Evolutionary conservation across 2,888 invertebrate species (phyloP).

Genomic region (Trachelus tabidus): DNA sequence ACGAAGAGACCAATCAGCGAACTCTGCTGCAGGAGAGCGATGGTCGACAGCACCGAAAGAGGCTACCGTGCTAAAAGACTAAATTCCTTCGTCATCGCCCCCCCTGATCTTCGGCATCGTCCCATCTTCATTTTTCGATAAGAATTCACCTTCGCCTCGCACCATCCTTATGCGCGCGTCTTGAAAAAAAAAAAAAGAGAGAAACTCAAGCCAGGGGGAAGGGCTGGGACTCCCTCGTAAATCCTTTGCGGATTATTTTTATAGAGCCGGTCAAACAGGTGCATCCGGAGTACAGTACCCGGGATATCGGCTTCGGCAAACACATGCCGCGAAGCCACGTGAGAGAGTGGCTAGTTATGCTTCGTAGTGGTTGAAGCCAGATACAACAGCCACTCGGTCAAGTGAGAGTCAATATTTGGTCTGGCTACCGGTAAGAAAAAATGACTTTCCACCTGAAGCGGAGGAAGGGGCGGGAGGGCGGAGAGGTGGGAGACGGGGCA

Average conservation of each 20-base stretch:
- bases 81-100: no score
- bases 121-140: no score
- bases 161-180: no score
- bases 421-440: constrained; percentile 11
- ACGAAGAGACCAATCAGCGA: constrained; percentile 23
- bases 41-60: neutral
- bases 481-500: rapidly evolving
- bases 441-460: no score
- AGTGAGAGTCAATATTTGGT: constrained; percentile 16
- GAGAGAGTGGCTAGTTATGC: neutral
- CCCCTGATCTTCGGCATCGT: no score
- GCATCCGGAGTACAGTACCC: constrained; percentile 14
- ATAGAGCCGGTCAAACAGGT: constrained; percentile 22
- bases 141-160: no score
- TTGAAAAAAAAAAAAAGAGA: no score
- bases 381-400: constrained; percentile 8
- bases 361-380: neutral
- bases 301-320: constrained; percentile 14
- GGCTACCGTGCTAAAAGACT: no score
- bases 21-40: constrained; percentile 4
- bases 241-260: constrained; percentile 10
- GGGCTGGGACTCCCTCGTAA: neutral
- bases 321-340: constrained; percentile 11
- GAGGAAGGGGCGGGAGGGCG: no score
- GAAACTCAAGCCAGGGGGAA: no score